A percentile compares a stretch with the other conserved stretches of the same genome.
These are phyloP conservation scores for Typhlomys cinereus DNA, from an alignment of 2,113 vertebrate genomes.

Conservation along the genomic window DNA sequence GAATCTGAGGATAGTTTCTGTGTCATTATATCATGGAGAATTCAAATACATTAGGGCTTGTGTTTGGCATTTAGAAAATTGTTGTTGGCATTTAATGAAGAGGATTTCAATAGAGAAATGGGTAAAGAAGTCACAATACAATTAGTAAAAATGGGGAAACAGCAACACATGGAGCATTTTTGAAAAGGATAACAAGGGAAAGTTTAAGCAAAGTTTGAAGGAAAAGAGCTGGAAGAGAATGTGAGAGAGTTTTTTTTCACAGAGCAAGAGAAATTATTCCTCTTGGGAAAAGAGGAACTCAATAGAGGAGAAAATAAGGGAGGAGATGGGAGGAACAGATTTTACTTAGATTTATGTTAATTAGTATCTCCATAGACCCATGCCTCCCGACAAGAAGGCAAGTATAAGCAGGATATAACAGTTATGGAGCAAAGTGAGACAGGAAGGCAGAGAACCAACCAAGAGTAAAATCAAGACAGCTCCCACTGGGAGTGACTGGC, in stretches of 20 bases:
- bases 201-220: neutral
- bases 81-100: slow-evolving; percentile 16
- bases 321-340: neutral
- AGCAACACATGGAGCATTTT: neutral
- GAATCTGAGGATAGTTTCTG: neutral
- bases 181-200: neutral
- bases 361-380: neutral
- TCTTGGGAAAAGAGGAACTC: neutral
- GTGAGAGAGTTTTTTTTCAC: neutral
- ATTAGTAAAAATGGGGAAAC: neutral
- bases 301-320: neutral
- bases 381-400: neutral
- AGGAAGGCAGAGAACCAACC: neutral
- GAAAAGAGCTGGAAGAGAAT: neutral
- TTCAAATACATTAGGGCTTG: neutral
- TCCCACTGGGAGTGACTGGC: neutral
- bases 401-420: neutral
- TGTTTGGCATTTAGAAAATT: neutral
- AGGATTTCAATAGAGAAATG: neutral
- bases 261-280: neutral
- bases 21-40: neutral
- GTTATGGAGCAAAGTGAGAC: neutral
- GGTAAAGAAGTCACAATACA: neutral
- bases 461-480: neutral
- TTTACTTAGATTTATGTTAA: neutral